A percentile compares a stretch with the other conserved stretches of the same genome.
Evolutionary conservation across 2,888 invertebrate species (phyloP).

Genomic region (Drosophila niveifrons): DNA sequence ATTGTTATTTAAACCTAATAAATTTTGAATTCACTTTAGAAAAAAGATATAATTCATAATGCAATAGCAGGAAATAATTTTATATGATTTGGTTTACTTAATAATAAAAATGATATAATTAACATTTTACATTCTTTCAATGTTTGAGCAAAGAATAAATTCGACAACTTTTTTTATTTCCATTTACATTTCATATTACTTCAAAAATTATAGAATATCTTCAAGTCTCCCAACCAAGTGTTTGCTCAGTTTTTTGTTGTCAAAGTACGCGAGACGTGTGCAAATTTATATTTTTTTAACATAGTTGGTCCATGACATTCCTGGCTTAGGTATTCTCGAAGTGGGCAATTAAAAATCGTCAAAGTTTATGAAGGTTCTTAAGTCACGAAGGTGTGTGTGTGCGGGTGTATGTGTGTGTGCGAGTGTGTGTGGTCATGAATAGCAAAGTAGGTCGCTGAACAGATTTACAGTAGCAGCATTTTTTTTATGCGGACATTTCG

Average conservation of each 20-base stretch:
- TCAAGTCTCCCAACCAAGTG: background rate
- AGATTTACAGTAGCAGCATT: conserved; percentile 44
- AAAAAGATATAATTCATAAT: no score
- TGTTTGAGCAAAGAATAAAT: no score
- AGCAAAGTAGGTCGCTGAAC: conserved; percentile 30
- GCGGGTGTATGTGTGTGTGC: conserved; percentile 3
- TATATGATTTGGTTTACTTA: no score
- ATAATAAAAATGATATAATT: no score
- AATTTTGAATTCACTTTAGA: no score
- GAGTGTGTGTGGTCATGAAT: conserved; percentile 41
- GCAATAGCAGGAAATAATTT: no score
- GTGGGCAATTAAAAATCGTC: conserved; percentile 71
- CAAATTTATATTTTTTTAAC: conserved; percentile 43
- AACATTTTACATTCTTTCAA: no score
- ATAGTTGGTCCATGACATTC: conserved; percentile 42
- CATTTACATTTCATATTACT: background rate
- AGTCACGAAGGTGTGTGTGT: conserved; percentile 20
- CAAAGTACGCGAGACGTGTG: conserved; percentile 15
- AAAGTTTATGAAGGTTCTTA: conserved; percentile 46
- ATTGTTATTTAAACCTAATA: no score
- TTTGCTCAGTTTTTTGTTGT: background rate
- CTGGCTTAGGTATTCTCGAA: conserved; percentile 40
- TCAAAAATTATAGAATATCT: conserved; percentile 7
- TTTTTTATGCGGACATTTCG: conserved; percentile 29
- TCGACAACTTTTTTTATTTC: no score